phyloP scores from a whole-genome alignment of 2,797 vertebrate species.

The Smutsia temminckii region DNA sequence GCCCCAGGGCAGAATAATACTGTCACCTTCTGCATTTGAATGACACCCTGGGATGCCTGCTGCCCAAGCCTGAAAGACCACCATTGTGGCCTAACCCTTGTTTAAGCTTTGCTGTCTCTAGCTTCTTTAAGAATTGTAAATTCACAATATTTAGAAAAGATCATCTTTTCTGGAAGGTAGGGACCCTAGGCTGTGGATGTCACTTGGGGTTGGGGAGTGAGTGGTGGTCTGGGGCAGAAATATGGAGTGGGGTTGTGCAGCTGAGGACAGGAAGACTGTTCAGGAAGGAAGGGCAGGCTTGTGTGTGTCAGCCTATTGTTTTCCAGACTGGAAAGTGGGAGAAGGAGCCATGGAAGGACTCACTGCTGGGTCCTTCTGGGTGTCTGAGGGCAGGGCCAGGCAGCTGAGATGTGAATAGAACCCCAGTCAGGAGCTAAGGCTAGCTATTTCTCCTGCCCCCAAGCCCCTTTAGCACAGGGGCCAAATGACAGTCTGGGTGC shows the following conservation, averaged over 20 bases:
- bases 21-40: neutral
- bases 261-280: neutral
- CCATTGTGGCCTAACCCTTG: accelerated
- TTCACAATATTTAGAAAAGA: neutral
- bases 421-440: neutral
- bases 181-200: neutral
- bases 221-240: accelerated
- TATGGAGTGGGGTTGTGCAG: too few relatives aligned
- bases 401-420: neutral
- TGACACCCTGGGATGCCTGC: neutral
- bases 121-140: neutral
- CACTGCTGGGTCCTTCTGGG: neutral
- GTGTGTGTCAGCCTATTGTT: neutral
- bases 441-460: neutral
- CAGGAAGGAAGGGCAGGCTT: neutral
- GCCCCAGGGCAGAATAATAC: neutral
- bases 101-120: neutral
- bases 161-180: neutral
- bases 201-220: neutral
- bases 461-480: neutral
- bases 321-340: too few relatives aligned
- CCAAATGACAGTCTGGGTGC: neutral
- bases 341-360: neutral
- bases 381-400: neutral
- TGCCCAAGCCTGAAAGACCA: neutral